A percentile compares a stretch with the other conserved stretches of the same genome.
These are phyloP conservation scores for Burhinus oedicnemus DNA, from an alignment of 2,113 vertebrate genomes.

Conservation along the genomic window DNA sequence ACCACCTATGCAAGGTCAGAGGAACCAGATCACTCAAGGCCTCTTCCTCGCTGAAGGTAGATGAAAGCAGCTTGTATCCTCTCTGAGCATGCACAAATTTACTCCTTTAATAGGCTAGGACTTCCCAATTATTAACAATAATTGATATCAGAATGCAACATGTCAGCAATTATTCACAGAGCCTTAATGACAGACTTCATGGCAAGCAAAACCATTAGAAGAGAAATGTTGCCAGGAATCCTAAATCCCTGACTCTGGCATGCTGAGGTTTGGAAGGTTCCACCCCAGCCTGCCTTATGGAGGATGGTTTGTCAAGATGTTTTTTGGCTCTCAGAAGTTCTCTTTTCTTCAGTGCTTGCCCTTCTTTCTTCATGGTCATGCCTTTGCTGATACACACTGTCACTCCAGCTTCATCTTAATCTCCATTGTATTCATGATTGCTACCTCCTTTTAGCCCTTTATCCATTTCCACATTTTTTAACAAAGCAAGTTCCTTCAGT, in stretches of 20 bases:
- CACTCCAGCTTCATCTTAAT: not conserved
- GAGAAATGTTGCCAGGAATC: not conserved
- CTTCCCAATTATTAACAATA: not conserved
- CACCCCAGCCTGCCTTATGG: not conserved
- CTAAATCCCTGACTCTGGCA: not conserved
- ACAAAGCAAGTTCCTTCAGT: not conserved
- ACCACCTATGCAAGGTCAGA: not conserved
- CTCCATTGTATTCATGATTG: not conserved
- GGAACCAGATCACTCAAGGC: not conserved
- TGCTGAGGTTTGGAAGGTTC: not conserved
- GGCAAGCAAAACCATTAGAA: not conserved
- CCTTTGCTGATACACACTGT: not conserved
- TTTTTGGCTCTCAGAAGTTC: not conserved
- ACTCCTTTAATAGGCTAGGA: not conserved
- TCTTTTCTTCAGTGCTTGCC: not conserved
- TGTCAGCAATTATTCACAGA: not conserved
- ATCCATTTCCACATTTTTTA: not conserved
- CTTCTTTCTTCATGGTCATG: not conserved
- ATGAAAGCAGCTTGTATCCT: not conserved
- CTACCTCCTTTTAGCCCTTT: not conserved
- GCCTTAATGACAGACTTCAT: not conserved
- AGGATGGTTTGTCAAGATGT: not conserved
- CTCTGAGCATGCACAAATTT: not conserved
- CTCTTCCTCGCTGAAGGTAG: not conserved
- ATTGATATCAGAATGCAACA: not conserved